phyloP scores from a whole-genome alignment of 2,797 vertebrate genomes.

The Galago senegalensis region DNA sequence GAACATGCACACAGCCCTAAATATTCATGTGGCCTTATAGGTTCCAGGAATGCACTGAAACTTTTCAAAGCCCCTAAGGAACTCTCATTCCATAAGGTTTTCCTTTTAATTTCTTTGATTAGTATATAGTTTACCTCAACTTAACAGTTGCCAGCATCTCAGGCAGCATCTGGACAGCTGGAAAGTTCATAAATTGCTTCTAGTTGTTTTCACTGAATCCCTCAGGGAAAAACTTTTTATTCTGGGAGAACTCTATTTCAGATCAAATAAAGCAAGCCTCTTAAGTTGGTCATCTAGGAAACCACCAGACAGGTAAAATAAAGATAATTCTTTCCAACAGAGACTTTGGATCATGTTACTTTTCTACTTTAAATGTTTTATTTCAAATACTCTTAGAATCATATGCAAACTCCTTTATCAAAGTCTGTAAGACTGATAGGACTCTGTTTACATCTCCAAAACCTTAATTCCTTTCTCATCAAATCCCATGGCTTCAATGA shows the following conservation, averaged over 20 bases:
- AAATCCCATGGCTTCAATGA: not conserved
- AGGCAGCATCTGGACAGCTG: not conserved
- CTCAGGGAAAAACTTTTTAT: not conserved
- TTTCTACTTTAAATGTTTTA: constrained; percentile 3
- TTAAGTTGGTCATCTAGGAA: not conserved
- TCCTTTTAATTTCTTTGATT: not conserved
- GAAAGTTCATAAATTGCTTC: not conserved
- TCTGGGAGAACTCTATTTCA: not conserved
- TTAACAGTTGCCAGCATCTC: not conserved
- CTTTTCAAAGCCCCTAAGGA: not conserved
- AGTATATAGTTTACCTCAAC: not conserved
- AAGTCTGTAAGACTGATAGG: not conserved
- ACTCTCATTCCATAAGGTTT: not conserved
- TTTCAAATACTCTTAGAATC: not conserved
- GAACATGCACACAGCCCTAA: not conserved
- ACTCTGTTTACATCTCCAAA: not conserved
- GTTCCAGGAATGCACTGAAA: not conserved
- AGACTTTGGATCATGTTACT: not conserved
- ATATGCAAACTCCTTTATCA: not conserved
- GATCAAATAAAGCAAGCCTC: not conserved
- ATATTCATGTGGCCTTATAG: not conserved
- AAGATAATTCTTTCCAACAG: not conserved
- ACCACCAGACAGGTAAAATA: not conserved
- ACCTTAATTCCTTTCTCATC: not conserved
- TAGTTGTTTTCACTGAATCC: not conserved